Evolutionary conservation across 2,113 vertebrate genomes (phyloP), one percentile per base, ranked within the genome.

Genomic region (Podocnemis expansa): DNA sequence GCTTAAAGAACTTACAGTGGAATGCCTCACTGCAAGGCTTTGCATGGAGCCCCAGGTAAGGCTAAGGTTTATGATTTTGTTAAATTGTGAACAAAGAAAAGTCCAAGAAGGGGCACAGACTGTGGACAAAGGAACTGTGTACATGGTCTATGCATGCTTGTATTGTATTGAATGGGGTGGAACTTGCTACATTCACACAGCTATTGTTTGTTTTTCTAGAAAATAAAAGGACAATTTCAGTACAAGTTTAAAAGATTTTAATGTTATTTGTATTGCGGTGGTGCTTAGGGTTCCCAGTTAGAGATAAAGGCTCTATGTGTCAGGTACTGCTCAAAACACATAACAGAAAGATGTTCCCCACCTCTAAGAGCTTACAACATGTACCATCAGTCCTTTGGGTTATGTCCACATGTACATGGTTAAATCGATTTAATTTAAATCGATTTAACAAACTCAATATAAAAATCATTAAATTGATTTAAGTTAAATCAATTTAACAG

Each of bases 301-400:
- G 43, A 9, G 55, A 85, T 17, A 63, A 89, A 78, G 0, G 0
- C 4, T 45, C 10, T n/a, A 11, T n/a, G 25, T 0, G 38, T 5
- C 29, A 75, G 41, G 1, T 73, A 7, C 55, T 19, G 12, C 51
- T 75, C 10, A 85, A 87, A n/a, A 54, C 29, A 79, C 31, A 51
- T 19, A 2, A 29, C 60, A 10, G 10, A 17, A 27, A 78, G 9
- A 10, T 56, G 17, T 79, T 76, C 63, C 52, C 52, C 10, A 47
- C 2, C 4, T 22, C 22, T 3, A 49, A 45, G 43, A 63, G 27
- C 52, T 0, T 10, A 2, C n/a, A 85, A 75, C 27, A 19, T 55
- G 10, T 54, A 9, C 3, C 2, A 24, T 45, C 34, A 45, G 51
- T 25, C 16, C n/a, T 47, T 47, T 14, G n/a, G n/a, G n/a, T n/a